phyloP scores from a whole-genome alignment of 2,797 vertebrate species.

The Sebastes wilsoni region DNA sequence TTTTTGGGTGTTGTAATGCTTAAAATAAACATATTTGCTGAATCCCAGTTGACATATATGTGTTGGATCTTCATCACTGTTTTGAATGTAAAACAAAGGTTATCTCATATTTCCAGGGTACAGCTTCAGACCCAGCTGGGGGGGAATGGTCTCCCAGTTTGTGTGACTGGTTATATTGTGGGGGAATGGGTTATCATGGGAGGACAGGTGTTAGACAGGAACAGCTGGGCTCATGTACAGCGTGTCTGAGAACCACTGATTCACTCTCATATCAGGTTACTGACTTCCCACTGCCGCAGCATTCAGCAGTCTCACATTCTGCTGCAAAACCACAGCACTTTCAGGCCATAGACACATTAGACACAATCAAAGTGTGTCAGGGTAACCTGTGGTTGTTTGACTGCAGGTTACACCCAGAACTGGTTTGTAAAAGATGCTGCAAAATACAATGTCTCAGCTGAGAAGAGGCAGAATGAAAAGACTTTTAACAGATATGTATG shows the following conservation, averaged over 20 bases:
- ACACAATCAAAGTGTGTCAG: slow-evolving; percentile 31
- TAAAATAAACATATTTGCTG: background rate
- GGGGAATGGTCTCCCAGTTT: background rate
- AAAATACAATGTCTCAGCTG: slow-evolving; percentile 21
- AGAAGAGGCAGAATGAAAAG: slow-evolving; percentile 22
- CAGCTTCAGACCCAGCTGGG: background rate
- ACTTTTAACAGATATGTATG: background rate
- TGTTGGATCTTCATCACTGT: background rate
- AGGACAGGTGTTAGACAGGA: slow-evolving; percentile 50
- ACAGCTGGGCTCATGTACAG: slow-evolving; percentile 65
- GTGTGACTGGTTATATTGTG: background rate
- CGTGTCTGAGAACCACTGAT: slow-evolving; percentile 59
- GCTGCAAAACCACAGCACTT: slow-evolving; percentile 9
- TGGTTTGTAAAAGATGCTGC: slow-evolving; percentile 10
- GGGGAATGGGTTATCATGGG: background rate
- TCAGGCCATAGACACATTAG: background rate
- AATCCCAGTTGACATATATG: background rate
- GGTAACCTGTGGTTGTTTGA: slow-evolving; percentile 13
- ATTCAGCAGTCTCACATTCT: slow-evolving; percentile 33
- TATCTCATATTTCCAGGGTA: background rate
- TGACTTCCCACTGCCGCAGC: slow-evolving; percentile 14
- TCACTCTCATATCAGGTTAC: slow-evolving; percentile 63
- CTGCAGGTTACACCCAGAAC: slow-evolving; percentile 41
- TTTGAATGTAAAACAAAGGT: background rate
- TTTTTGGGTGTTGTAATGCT: background rate